Evolutionary conservation across 2,113 vertebrate species (phyloP), one percentile per base, ranked within the genome.

Genomic region (Australoheros scitulus): DNA sequence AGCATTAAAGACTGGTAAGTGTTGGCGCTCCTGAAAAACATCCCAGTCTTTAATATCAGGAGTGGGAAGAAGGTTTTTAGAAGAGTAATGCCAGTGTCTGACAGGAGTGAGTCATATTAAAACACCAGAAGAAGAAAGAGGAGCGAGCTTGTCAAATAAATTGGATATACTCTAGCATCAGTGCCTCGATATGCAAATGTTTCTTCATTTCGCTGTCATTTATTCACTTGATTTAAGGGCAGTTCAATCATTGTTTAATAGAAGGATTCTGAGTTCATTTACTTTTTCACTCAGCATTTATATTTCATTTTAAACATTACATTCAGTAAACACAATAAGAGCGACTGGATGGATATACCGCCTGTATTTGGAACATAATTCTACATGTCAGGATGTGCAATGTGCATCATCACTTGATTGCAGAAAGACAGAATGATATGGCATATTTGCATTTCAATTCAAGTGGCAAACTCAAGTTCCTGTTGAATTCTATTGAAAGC

Each of bases 21-120:
- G 77, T 38, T 20, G 10, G 41, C 61, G 43, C 47, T 11, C 14
- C 58, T 81, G 41, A 47, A 70, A 81, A 84, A 61, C 38, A 70
- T 76, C 36, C 57, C 17, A 34, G 36, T 36, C 65, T 60, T 83
- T 75, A 68, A 41, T 85, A 6, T 13, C 41, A 60, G 55, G 26
- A 75, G 75, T 74, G 61, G 74, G 77, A 20, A 61, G 61, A 63
- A 41, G 63, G 36, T 56, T 52, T 59, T 80, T 9, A 60, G 18
- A 41, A 34, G 34, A 13, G 61, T 14, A 4, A 70, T 20, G 13
- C 47, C 7, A 22, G 50, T 47, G 41, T 43, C 57, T 3, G 15
- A 76, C 55, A 61, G 34, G 38, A 47, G 6, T 79, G 59, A 79
- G 36, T 80, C 76, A 70, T 47, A 74, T 77, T 22, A 50, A 78